phyloP scores from a whole-genome alignment of 2,797 vertebrate genomes.

The Eospalax fontanierii region DNA sequence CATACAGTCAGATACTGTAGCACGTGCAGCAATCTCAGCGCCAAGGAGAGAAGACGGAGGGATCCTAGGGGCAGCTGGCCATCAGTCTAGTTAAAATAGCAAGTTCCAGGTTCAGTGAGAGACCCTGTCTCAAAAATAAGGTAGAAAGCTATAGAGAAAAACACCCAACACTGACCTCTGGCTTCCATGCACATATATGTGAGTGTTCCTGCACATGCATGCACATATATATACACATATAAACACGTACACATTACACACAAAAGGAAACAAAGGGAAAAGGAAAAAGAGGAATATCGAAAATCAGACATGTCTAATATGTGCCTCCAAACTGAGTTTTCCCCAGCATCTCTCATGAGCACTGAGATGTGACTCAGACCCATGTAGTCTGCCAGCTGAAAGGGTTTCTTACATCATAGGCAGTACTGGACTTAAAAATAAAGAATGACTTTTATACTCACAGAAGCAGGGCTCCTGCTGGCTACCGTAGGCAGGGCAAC shows the following conservation, averaged over 20 bases:
- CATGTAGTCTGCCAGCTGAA: background rate
- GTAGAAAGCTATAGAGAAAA: background rate
- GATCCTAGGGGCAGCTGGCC: background rate
- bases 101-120: background rate
- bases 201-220: too few species aligned
- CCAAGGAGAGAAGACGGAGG: background rate
- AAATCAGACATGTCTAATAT: background rate
- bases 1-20: too few species aligned
- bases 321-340: background rate
- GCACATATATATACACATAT: background rate
- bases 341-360: background rate
- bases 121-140: background rate
- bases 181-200: background rate
- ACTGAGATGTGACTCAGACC: background rate
- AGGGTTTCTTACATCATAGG: constrained; percentile 2
- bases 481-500: constrained; percentile 88
- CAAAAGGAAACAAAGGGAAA: background rate
- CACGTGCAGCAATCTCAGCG: background rate
- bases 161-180: background rate
- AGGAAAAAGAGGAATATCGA: background rate
- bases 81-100: background rate
- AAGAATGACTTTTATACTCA: constrained; percentile 85
- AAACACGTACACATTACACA: background rate
- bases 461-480: constrained; percentile 72
- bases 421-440: background rate